Conservation (phyloP, 1,140 invertebrate species). For the Conus betulinus region DNA sequence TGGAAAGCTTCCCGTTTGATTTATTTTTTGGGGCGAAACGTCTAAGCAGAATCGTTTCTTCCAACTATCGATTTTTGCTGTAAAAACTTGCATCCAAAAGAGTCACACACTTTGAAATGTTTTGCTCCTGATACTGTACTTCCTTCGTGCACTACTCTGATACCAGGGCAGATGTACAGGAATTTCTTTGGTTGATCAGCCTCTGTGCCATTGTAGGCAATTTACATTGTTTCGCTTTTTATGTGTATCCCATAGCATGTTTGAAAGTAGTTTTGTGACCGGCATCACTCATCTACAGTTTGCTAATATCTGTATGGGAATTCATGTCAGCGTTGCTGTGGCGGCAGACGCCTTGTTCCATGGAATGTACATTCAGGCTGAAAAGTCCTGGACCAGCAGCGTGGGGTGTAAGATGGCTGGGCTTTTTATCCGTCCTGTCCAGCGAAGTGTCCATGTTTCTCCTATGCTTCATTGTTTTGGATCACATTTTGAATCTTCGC, state of each 20-base stretch:
- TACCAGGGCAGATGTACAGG: constrained; percentile 44
- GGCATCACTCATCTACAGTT: not conserved
- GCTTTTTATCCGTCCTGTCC: not conserved
- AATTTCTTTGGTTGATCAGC: constrained; percentile 56
- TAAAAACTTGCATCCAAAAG: constrained; percentile 27
- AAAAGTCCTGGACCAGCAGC: not conserved
- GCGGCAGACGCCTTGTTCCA: not conserved
- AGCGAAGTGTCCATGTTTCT: not conserved
- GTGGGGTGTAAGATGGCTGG: not conserved
- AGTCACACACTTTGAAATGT: constrained; percentile 46
- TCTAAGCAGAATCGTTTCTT: constrained; percentile 25
- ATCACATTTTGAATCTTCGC: not conserved
- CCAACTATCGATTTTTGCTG: constrained; percentile 58
- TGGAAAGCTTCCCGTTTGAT: not conserved
- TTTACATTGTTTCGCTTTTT: not conserved
- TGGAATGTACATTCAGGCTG: not conserved
- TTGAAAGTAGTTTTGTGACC: not conserved
- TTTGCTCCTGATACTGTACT: constrained; percentile 49
- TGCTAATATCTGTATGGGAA: not conserved
- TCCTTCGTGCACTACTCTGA: constrained; percentile 54
- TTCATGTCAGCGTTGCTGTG: not conserved
- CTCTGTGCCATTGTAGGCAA: constrained; percentile 51
- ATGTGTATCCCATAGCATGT: too few species aligned
- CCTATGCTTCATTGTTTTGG: not conserved
- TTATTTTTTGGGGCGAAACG: constrained; percentile 26